A percentile compares a stretch with the other conserved stretches of the same genome.
These are phyloP conservation scores for Cataglyphis livida DNA, from an alignment of 2,888 invertebrate genomes.

Conservation along the genomic window DNA sequence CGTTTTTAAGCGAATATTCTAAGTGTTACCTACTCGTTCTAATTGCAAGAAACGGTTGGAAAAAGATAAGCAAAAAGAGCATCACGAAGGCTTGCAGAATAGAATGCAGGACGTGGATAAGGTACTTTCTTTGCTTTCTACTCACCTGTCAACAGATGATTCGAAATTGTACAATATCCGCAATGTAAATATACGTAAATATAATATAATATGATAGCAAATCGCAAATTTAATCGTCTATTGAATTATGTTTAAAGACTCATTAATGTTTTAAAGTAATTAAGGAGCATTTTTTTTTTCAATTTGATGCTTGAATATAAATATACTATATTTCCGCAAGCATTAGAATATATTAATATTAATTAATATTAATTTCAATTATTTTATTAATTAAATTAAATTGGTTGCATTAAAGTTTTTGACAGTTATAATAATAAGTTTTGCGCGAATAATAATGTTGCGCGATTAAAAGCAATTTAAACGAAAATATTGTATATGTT, in stretches of 20 bases:
- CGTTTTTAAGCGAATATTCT: constrained; percentile 48
- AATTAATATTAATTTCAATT: too few species aligned
- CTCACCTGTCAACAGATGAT: constrained; percentile 37
- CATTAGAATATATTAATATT: too few species aligned
- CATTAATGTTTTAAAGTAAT: constrained; percentile 9
- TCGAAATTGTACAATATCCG: constrained; percentile 30
- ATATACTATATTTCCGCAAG: too few species aligned
- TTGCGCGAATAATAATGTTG: neutral
- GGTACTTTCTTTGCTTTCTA: constrained; percentile 22
- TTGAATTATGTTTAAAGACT: constrained; percentile 9
- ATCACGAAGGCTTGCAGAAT: neutral
- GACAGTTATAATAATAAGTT: neutral
- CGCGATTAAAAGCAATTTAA: neutral
- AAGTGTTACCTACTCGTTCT: constrained; percentile 46
- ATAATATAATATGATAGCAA: neutral
- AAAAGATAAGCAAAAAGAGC: constrained; percentile 10
- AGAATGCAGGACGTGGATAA: constrained; percentile 22
- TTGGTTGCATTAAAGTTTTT: neutral
- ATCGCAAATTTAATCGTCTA: constrained; percentile 7
- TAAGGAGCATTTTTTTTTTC: neutral
- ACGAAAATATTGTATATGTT: neutral
- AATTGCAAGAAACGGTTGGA: constrained; percentile 33
- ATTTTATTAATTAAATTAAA: too few species aligned
- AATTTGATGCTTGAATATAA: too few species aligned
- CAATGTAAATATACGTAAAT: neutral